Conservation (phyloP, 2,888 invertebrate genomes). For the Cephus pulcher region DNA sequence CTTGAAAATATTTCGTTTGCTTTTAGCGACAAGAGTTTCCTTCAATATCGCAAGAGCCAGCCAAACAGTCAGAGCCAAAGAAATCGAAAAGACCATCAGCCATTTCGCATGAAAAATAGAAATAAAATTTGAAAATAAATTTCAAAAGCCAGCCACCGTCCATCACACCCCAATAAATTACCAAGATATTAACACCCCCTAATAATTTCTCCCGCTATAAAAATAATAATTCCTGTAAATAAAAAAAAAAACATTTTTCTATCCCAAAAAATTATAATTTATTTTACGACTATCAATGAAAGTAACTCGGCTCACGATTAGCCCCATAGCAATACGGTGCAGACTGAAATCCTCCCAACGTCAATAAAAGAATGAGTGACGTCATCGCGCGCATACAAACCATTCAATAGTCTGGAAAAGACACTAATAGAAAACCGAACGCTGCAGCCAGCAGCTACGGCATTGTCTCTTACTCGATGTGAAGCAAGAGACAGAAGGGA, state of each 20-base stretch:
- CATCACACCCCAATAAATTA: no score
- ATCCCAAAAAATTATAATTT: not conserved
- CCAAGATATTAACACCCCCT: no score
- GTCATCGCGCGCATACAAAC: not conserved
- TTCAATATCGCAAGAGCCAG: not conserved
- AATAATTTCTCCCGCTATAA: no score
- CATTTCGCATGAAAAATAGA: fast-evolving
- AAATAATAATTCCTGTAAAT: no score
- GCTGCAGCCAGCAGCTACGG: not conserved
- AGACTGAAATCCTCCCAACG: no score
- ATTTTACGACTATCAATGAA: no score
- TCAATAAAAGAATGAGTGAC: not conserved
- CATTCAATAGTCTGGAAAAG: not conserved
- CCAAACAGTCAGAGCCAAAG: not conserved
- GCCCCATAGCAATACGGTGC: no score
- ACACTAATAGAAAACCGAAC: not conserved
- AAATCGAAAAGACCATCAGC: not conserved
- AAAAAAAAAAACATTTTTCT: no score
- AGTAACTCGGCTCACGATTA: no score
- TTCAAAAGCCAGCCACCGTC: no score
- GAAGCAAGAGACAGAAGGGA: not conserved
- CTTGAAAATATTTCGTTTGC: not conserved
- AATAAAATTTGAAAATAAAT: not conserved
- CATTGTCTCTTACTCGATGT: not conserved
- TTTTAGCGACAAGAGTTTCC: not conserved